Evolutionary conservation across 1,140 invertebrate genomes (phyloP), one percentile per base, ranked within the genome.

Genomic region (Melipona quadrifasciata): DNA sequence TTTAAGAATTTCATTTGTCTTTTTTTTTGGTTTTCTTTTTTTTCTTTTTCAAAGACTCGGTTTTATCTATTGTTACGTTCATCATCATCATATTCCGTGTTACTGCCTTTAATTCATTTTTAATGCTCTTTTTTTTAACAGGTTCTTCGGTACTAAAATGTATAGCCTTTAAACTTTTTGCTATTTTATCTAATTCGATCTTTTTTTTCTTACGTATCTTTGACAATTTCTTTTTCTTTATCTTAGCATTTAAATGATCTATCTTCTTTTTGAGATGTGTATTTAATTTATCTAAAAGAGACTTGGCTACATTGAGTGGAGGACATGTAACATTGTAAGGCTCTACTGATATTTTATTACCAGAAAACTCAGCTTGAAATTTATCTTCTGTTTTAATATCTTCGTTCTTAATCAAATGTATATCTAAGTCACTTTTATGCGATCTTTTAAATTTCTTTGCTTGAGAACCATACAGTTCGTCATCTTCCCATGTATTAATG

Each of bases 171-270:
- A 39, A 89, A 31, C 71, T 80, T 77, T 90, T 21, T 34, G 77
- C 82, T 47, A 90, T 65, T 55, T 88, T 78, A 57, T 80, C 57
- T 57, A 90, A 55, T 82, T 83, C 78, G 27, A 74, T 88, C 17
- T 72, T 85, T 47, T 83, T 27, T 64, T 87, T 91, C n/a, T 47
- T 87, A 51, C n/a, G 39, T 17, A 64, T 19, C 53, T 85, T 84
- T 47, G 75, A 81, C 27, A 55, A 82, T 65, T 92, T 93, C n/a
- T 86, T 92, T 53, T 86, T 88, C 17, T 39, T 58, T n/a, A 91
- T 89, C 58, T 67, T 87, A 27, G 19, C 0, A 87, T 91, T 91
- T 47, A 91, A 79, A 75, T 55, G 47, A 10, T 79, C n/a, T 24
- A 78, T 34, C 12, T 79, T 68, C 1, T 34, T 53, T 61, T 31